Percentiles rank a stretch among this genome's conserved stretches.
Evolutionary conservation across 2,113 vertebrate genomes (phyloP).

Genomic region (Bubo blakistoni): DNA sequence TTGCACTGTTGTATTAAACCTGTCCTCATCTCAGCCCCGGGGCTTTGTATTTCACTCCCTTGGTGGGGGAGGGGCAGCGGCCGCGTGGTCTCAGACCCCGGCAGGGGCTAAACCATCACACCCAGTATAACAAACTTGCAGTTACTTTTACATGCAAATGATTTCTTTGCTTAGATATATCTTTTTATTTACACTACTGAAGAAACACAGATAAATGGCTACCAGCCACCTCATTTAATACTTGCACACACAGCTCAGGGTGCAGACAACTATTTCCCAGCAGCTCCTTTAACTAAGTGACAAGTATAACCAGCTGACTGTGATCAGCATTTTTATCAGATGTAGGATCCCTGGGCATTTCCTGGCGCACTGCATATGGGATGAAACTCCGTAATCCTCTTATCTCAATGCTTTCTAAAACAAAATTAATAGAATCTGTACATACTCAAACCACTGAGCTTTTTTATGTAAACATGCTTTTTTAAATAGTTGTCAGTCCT

Average conservation of each 20-base stretch:
- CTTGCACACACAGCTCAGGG: background rate
- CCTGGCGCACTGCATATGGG: background rate
- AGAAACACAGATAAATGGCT: slow-evolving; percentile 10
- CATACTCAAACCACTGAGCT: background rate
- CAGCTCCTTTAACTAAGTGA: slow-evolving; percentile 52
- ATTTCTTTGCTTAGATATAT: background rate
- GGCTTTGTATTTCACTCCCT: too few relatives aligned
- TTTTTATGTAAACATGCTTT: slow-evolving; percentile 11
- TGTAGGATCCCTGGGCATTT: slow-evolving; percentile 16
- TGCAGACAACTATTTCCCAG: background rate
- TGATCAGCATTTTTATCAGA: slow-evolving; percentile 51
- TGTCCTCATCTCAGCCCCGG: too few relatives aligned
- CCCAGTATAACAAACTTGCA: background rate
- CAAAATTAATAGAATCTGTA: slow-evolving; percentile 28
- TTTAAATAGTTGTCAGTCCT: background rate
- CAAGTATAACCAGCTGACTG: slow-evolving; percentile 49
- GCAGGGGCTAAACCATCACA: too few relatives aligned
- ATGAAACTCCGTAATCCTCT: slow-evolving; percentile 19
- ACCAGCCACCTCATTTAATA: background rate
- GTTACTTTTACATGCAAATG: background rate
- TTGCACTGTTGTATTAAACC: too few relatives aligned
- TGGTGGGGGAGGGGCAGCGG: too few relatives aligned
- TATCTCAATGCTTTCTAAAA: background rate
- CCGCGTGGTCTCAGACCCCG: too few relatives aligned
- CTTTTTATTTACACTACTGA: background rate